phyloP scores from a whole-genome alignment of 2,113 vertebrate genomes.

The Apteryx mantelli region DNA sequence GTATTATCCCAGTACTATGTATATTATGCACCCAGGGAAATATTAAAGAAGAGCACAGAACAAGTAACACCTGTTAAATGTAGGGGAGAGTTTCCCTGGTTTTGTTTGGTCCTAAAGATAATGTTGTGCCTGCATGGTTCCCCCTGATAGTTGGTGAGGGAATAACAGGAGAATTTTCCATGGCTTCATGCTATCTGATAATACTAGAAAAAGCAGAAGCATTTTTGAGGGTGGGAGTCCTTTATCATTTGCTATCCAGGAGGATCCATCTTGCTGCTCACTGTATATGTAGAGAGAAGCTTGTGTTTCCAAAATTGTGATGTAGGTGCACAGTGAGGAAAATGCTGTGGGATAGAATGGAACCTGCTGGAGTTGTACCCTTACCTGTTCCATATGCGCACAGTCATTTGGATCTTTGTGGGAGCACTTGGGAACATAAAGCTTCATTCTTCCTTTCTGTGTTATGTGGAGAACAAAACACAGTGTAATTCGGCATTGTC shows the following conservation, averaged over 20 bases:
- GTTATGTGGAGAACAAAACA: conserved; percentile 6
- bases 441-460: not conserved
- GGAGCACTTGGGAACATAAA: not conserved
- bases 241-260: not conserved
- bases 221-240: not conserved
- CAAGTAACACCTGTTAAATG: not conserved
- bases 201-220: not conserved
- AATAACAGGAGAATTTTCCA: not conserved
- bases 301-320: not conserved
- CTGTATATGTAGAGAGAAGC: not conserved
- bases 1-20: not conserved
- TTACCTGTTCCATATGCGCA: not conserved
- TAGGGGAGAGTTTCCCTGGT: not conserved
- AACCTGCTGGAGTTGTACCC: not conserved
- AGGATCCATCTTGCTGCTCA: not conserved
- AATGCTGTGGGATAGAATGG: not conserved
- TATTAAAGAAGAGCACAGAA: not conserved
- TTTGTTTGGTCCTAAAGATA: not conserved
- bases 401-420: not conserved
- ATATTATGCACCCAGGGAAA: not conserved
- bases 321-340: not conserved
- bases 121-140: not conserved
- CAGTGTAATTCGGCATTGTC: conserved; percentile 12
- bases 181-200: not conserved
- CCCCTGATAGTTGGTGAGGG: not conserved